A percentile compares a stretch with the other conserved stretches of the same genome.
These are phyloP conservation scores for Halichondria panicea DNA, from an alignment of 37 sponge, comb jelly and placozoan genomes.

Conservation along the genomic window DNA sequence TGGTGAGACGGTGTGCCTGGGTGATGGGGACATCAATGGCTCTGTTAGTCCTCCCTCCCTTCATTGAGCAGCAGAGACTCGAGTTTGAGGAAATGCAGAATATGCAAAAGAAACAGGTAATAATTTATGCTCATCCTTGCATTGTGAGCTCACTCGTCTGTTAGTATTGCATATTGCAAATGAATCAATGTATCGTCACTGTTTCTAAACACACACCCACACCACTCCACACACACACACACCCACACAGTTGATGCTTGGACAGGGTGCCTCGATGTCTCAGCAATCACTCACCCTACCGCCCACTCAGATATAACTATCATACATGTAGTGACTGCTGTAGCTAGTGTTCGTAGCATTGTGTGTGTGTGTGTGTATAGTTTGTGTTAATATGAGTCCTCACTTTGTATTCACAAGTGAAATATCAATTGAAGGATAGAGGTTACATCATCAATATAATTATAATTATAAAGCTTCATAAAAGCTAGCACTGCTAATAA, in stretches of 20 bases:
- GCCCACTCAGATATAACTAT: too few species aligned
- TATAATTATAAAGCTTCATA: too few species aligned
- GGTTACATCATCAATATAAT: too few species aligned
- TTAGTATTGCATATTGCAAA: too few species aligned
- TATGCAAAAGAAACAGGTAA: constrained; percentile 77
- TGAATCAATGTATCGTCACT: too few species aligned
- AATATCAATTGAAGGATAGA: too few species aligned
- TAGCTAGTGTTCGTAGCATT: background rate
- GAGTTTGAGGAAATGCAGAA: constrained; percentile 73
- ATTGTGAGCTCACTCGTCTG: too few species aligned
- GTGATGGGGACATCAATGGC: constrained; percentile 70
- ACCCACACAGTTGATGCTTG: constrained; percentile 6
- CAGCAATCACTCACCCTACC: background rate
- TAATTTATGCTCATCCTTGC: background rate
- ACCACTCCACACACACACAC: too few species aligned
- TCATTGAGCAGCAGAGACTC: constrained; percentile 74
- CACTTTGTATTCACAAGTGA: too few species aligned
- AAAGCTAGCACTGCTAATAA: too few species aligned
- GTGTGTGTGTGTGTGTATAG: background rate
- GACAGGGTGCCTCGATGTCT: constrained; percentile 3
- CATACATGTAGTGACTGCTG: background rate
- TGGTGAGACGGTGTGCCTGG: constrained; percentile 66
- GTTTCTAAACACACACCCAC: too few species aligned
- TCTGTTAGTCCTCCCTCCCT: constrained; percentile 54
- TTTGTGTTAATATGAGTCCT: background rate